Percentiles rank a stretch among this genome's conserved stretches.
These are phyloP conservation scores for Dendrophyllia cribrosa DNA, from an alignment of 64 coral and sea anemone species.

Conservation along the genomic window DNA sequence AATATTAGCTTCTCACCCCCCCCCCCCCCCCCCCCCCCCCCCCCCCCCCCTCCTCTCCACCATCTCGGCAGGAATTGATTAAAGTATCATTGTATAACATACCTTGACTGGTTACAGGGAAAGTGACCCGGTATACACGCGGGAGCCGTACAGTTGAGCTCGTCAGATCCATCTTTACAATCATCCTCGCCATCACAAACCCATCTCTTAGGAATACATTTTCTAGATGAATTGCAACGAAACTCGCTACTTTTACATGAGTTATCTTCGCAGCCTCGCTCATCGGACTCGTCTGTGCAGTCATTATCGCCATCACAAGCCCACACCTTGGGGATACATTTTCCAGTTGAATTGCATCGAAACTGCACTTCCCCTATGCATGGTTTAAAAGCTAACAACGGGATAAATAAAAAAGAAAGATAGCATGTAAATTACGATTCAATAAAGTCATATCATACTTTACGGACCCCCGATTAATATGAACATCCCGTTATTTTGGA, in stretches of 20 bases:
- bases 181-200: constrained; percentile 50
- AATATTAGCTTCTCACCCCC: no score
- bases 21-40: no score
- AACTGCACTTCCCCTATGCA: not conserved
- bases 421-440: no score
- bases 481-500: no score
- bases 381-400: no score
- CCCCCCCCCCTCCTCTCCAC: no score
- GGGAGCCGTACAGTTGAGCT: not conserved
- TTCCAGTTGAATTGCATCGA: not conserved
- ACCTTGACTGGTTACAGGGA: not conserved
- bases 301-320: not conserved
- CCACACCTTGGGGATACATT: not conserved
- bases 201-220: constrained; percentile 17
- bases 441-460: no score
- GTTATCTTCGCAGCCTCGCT: not conserved
- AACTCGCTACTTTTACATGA: not conserved
- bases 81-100: not conserved
- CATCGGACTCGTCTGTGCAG: not conserved
- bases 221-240: not conserved
- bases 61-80: no score
- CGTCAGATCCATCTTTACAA: constrained; percentile 14
- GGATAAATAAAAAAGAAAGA: no score
- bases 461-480: no score
- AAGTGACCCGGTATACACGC: not conserved